Percentiles rank a stretch among this genome's conserved stretches.
These are phyloP conservation scores for Microcebus jonahi DNA, from an alignment of 2,113 vertebrate species.

Conservation along the genomic window DNA sequence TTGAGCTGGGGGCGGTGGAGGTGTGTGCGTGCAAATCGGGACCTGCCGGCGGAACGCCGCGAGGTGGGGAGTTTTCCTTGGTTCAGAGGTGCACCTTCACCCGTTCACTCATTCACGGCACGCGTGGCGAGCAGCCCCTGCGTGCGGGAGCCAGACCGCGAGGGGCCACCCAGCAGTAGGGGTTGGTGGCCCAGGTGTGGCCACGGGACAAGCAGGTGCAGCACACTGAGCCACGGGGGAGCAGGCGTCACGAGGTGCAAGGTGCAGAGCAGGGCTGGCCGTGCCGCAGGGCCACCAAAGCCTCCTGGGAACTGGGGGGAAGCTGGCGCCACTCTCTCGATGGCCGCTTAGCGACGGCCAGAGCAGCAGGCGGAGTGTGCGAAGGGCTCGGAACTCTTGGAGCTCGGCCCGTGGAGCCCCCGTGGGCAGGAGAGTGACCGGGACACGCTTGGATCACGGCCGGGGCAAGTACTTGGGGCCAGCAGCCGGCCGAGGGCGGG, in stretches of 20 bases:
- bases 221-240: background rate
- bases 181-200: background rate
- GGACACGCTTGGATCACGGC: accelerated
- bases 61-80: no score
- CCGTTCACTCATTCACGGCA: background rate
- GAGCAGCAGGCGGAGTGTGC: background rate
- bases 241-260: no score
- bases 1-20: background rate
- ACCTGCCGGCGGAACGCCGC: background rate
- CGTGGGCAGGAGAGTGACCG: accelerated
- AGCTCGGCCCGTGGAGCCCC: background rate
- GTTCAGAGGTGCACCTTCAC: background rate
- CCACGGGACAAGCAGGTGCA: background rate
- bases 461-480: background rate
- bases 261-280: no score
- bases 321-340: background rate
- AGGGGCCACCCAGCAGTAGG: background rate
- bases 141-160: background rate
- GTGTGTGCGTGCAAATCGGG: background rate
- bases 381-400: background rate
- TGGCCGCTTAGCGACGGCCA: background rate
- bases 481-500: accelerated
- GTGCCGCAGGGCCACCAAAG: no score
- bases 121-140: background rate
- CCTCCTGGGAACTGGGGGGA: no score